Evolutionary conservation across 2,888 invertebrate genomes (phyloP).

Genomic region (Fragum fragum): DNA sequence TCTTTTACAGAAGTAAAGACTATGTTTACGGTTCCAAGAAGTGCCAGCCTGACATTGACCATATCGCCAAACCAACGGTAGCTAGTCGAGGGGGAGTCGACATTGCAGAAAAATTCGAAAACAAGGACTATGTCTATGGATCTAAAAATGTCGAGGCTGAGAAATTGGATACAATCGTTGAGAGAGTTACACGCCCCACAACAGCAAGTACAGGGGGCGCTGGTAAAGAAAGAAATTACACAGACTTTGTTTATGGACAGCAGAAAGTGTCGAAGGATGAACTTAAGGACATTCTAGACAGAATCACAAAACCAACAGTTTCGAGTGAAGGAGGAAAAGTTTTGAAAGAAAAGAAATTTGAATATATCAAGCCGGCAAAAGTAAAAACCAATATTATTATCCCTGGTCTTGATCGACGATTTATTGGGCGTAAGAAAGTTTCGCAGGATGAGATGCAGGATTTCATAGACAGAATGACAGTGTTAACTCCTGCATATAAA

Average conservation of each 20-base stretch:
- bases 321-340: slow-evolving; percentile 74
- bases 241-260: slow-evolving; percentile 75
- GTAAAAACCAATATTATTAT: slow-evolving; percentile 79
- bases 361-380: slow-evolving; percentile 72
- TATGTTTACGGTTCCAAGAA: slow-evolving; percentile 73
- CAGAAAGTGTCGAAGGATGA: slow-evolving; percentile 71
- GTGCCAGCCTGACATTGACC: slow-evolving; percentile 62
- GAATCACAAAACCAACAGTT: slow-evolving; percentile 76
- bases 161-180: slow-evolving; percentile 72
- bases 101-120: slow-evolving; percentile 74
- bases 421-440: slow-evolving; percentile 73
- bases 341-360: slow-evolving; percentile 73
- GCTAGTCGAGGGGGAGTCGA: slow-evolving; percentile 75
- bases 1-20: slow-evolving; percentile 68
- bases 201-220: slow-evolving; percentile 79
- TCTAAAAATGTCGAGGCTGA: slow-evolving; percentile 65
- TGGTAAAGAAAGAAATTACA: slow-evolving; percentile 76
- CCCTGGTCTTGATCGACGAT: slow-evolving; percentile 75
- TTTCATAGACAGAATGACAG: slow-evolving; percentile 77
- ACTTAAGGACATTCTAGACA: slow-evolving; percentile 74
- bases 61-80: slow-evolving; percentile 71
- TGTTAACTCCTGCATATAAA: slow-evolving; percentile 79
- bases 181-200: slow-evolving; percentile 77
- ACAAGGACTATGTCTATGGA: slow-evolving; percentile 74
- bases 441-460: slow-evolving; percentile 70